Conservation (phyloP, 2,797 vertebrate genomes). For the Chelidonichthys spinosus region DNA sequence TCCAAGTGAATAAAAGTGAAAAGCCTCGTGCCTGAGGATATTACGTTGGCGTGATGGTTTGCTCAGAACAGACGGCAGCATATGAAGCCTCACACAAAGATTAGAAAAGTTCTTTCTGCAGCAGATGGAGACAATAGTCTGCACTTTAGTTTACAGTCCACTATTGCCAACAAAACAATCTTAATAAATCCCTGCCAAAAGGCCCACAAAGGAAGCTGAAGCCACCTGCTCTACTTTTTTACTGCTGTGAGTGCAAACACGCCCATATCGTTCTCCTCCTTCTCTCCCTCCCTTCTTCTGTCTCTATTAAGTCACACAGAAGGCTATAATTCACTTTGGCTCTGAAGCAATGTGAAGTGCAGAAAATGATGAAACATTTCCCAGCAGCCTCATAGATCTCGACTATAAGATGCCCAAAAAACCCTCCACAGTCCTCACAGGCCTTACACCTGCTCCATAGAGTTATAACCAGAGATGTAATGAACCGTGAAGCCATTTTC, state of each 20-base stretch:
- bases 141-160: conserved; percentile 38
- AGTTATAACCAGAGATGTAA: conserved; percentile 12
- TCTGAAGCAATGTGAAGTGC: conserved; percentile 55
- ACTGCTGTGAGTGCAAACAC: conserved; percentile 29
- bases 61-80: conserved; percentile 9
- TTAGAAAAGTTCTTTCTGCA: conserved; percentile 1
- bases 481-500: background rate
- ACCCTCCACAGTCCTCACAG: background rate
- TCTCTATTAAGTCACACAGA: conserved; percentile 38
- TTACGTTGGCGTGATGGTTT: background rate
- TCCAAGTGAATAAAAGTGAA: background rate
- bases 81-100: conserved; percentile 27
- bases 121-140: conserved; percentile 52
- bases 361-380: conserved; percentile 68
- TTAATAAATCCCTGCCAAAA: conserved; percentile 50
- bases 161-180: conserved; percentile 34
- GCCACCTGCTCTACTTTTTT: conserved; percentile 58
- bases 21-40: background rate
- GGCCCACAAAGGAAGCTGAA: conserved; percentile 46
- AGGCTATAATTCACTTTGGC: conserved; percentile 73
- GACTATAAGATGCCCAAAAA: conserved; percentile 36
- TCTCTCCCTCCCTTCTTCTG: conserved; percentile 12
- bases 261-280: background rate
- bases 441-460: conserved; percentile 7
- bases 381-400: conserved; percentile 54